Percentiles rank a stretch among this genome's conserved stretches.
phyloP scores from a whole-genome alignment of 2,888 invertebrate species.

The Fabriciana adippe region DNA sequence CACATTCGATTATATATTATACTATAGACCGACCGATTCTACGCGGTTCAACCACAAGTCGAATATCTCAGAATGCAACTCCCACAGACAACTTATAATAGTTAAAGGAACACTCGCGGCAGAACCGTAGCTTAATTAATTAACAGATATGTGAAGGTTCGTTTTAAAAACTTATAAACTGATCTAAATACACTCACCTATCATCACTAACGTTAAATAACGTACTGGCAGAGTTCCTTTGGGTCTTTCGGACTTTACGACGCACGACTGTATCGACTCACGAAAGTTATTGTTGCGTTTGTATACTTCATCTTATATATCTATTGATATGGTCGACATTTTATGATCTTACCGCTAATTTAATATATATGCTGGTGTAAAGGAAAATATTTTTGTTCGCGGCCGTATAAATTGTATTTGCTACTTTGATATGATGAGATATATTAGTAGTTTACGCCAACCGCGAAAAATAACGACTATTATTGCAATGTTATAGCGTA shows the following conservation, averaged over 20 bases:
- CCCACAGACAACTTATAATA: constrained; percentile 34
- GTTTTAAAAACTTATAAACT: constrained; percentile 27
- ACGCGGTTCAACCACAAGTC: constrained; percentile 38
- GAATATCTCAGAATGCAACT: constrained; percentile 32
- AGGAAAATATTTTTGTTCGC: neutral
- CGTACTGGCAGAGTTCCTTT: constrained; percentile 17
- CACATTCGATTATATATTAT: constrained; percentile 28
- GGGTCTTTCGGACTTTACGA: constrained; percentile 7
- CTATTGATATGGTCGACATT: constrained; percentile 12
- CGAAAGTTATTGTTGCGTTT: constrained; percentile 8
- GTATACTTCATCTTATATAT: neutral
- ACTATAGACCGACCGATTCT: constrained; percentile 27
- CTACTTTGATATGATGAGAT: no score
- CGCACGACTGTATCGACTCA: constrained; percentile 11
- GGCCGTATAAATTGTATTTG: no score
- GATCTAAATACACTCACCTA: constrained; percentile 32
- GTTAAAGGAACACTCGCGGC: constrained; percentile 39
- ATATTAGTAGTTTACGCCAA: no score
- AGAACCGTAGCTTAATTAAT: constrained; percentile 36
- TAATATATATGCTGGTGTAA: neutral
- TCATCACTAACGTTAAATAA: constrained; percentile 20
- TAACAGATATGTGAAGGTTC: constrained; percentile 41
- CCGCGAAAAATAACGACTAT: no score
- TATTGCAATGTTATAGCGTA: no score
- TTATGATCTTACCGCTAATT: constrained; percentile 12